A percentile compares a stretch with the other conserved stretches of the same genome.
These are phyloP conservation scores for Xiphorhynchus elegans DNA, from an alignment of 2,113 vertebrate species.

Conservation along the genomic window DNA sequence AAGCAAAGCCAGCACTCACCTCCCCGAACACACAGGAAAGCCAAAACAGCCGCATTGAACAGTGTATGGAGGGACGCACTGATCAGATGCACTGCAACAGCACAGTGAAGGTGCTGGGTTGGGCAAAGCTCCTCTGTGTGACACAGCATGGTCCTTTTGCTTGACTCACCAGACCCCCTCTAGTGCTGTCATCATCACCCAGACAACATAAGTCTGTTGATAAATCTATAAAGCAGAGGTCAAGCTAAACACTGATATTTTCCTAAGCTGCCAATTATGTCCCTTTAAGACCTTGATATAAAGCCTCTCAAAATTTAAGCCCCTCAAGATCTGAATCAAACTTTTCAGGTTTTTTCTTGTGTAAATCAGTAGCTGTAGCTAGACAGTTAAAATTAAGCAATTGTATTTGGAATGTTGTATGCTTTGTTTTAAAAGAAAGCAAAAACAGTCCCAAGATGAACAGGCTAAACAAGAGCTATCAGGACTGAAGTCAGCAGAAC, in stretches of 20 bases:
- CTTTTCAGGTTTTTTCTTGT: neutral
- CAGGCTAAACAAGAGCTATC: neutral
- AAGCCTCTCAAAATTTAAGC: accelerated
- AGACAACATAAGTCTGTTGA: accelerated
- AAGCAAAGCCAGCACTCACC: neutral
- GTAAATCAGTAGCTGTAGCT: neutral
- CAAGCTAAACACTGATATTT: neutral
- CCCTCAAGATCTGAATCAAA: neutral
- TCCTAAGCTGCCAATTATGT: neutral
- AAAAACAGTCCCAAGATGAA: neutral
- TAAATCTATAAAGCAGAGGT: neutral
- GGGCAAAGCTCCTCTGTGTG: accelerated
- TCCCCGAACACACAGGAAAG: accelerated
- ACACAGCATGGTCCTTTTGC: accelerated
- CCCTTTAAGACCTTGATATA: neutral
- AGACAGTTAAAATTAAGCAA: neutral
- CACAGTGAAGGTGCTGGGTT: accelerated
- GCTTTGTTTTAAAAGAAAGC: neutral
- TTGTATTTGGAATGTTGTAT: neutral
- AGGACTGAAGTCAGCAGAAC: neutral
- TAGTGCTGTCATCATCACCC: too few relatives aligned
- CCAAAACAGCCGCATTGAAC: accelerated
- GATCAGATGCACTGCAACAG: accelerated
- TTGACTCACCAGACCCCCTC: neutral
- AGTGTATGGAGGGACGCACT: accelerated